phyloP scores from a whole-genome alignment of 92 coral and sea anemone genomes.

The Palythoa caribaeorum region DNA sequence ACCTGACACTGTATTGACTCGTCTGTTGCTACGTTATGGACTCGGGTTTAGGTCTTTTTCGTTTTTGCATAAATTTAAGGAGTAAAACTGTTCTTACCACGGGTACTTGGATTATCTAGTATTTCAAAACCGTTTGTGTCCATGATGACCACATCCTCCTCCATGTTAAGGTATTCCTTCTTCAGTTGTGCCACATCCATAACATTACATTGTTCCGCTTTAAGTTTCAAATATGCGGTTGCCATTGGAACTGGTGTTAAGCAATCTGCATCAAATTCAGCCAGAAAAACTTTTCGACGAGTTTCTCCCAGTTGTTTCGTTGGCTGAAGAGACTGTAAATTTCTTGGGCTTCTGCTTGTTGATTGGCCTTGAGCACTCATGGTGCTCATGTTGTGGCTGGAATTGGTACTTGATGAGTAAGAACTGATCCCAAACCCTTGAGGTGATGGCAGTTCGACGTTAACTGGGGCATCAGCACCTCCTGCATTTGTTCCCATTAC shows the following conservation, averaged over 20 bases:
- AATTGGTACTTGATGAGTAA: neutral
- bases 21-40: neutral
- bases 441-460: neutral
- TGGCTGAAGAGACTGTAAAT: neutral
- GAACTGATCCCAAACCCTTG: neutral
- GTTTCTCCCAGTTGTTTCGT: slow-evolving; percentile 27
- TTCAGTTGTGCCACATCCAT: slow-evolving; percentile 1
- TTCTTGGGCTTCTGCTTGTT: no score
- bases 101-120: slow-evolving; percentile 33
- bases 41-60: neutral
- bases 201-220: slow-evolving; percentile 21
- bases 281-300: slow-evolving; percentile 23
- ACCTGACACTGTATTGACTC: no score
- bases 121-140: slow-evolving; percentile 50
- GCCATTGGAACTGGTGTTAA: slow-evolving; percentile 18
- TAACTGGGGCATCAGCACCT: neutral
- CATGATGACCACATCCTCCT: slow-evolving; percentile 33
- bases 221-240: slow-evolving; percentile 47
- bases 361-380: no score
- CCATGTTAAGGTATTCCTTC: slow-evolving; percentile 39
- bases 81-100: slow-evolving; percentile 20
- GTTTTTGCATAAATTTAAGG: neutral
- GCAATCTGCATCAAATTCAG: slow-evolving; percentile 33
- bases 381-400: no score
- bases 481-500: slow-evolving; percentile 14